Base-by-base conservation (phyloP, 2,888 invertebrate species). In the Cybosia mesomella region DNA sequence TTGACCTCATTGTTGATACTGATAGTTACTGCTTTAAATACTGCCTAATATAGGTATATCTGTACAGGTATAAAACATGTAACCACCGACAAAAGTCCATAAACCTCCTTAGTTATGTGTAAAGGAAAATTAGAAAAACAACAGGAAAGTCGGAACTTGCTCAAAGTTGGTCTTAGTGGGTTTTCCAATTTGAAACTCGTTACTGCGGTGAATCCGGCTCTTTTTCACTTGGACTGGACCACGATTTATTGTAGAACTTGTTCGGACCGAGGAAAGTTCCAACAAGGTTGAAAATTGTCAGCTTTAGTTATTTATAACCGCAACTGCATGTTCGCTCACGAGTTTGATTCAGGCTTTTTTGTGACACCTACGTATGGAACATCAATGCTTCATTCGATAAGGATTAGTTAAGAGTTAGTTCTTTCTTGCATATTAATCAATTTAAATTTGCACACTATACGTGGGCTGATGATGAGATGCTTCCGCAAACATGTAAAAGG, bases 121-220 rank as follows among this genome's bases (percentile, higher is more conserved):
- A 64, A 75, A 76, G 75, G 82, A 84, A 84, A 86, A 86, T 86
- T 85, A 84, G 83, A 85, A 82, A 86, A 87, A 86, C 72, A 75
- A 68, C 70, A 61, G 13, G 28, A 18, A 58, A 60, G 62, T 22
- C 72, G 60, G 60, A 78, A 76, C 70, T 72, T 61, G 64, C 49
- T 68, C 72, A 84, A 87, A 84, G 86, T 85, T 79, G 75, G 76
- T 84, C 85, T 85, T 88, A 90, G 90, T 90, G 89, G 88, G 89
- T 89, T 92, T 91, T 92, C 92, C 92, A 91, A 92, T 92, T 92
- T 91, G 85, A 88, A 91, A 90, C 89, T 92, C 90, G 90, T 92
- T 91, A 88, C 88, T 70, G 72, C 65, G 70, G 75, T 66, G 79
- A 72, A 74, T 72, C 70, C 73, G 73, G 64, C 71, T 76, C 72